A percentile compares a stretch with the other conserved stretches of the same genome.
Evolutionary conservation across 2,888 invertebrate genomes (phyloP).

Genomic region (Argyresthia albistria): DNA sequence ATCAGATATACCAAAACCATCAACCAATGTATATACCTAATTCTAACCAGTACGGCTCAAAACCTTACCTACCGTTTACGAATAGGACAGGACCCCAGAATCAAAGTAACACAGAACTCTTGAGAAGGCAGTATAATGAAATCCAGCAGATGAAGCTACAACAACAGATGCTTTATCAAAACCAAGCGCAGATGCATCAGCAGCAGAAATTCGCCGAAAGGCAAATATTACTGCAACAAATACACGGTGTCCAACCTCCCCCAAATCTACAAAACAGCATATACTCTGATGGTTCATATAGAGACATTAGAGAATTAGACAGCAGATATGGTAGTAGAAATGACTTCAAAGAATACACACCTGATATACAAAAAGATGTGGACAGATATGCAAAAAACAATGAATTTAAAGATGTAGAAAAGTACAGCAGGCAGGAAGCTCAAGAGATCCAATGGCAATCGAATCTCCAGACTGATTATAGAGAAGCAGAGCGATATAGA

Average conservation of each 20-base stretch:
- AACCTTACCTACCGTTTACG: conserved; percentile 64
- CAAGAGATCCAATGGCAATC: conserved; percentile 50
- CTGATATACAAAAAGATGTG: conserved; percentile 50
- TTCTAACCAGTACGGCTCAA: conserved; percentile 58
- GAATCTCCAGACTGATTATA: conserved; percentile 40
- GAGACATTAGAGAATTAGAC: conserved; percentile 40
- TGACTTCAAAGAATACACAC: conserved; percentile 52
- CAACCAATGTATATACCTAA: conserved; percentile 61
- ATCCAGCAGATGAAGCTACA: conserved; percentile 77
- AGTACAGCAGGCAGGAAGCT: conserved; percentile 45
- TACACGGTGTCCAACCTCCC: conserved; percentile 67
- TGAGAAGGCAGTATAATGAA: conserved; percentile 75
- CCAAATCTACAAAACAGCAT: conserved; percentile 64
- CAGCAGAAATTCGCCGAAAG: conserved; percentile 76
- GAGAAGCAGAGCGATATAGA: conserved; percentile 45
- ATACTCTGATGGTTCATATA: conserved; percentile 58
- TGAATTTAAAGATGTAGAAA: conserved; percentile 50
- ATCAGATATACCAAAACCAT: conserved; percentile 72
- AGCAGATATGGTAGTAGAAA: conserved; percentile 52
- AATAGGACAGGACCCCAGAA: conserved; percentile 68
- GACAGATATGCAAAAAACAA: conserved; percentile 52
- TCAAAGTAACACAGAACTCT: conserved; percentile 73
- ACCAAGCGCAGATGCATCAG: conserved; percentile 75
- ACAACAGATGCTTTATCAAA: conserved; percentile 75
- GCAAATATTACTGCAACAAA: conserved; percentile 74